phyloP scores from a whole-genome alignment of 2,888 invertebrate genomes.

The Eulithis testata region DNA sequence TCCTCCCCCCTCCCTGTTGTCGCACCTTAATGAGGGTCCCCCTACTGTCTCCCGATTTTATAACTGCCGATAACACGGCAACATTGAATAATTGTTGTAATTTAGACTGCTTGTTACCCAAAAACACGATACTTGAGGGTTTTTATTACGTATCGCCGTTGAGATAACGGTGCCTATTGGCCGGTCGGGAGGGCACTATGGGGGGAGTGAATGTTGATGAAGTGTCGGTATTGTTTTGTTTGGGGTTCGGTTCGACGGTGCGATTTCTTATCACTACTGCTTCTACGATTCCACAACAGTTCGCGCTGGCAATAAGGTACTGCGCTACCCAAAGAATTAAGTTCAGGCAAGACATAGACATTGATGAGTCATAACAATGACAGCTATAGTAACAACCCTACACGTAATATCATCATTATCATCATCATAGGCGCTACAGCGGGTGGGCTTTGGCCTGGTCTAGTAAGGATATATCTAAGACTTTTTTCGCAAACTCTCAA shows the following conservation, averaged over 20 bases:
- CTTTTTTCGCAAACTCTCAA: too few relatives aligned
- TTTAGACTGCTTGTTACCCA: slow-evolving; percentile 77
- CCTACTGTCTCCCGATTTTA: slow-evolving; percentile 70
- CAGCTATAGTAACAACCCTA: slow-evolving; percentile 12
- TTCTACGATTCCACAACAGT: neutral
- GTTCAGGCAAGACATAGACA: too few relatives aligned
- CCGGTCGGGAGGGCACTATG: slow-evolving; percentile 25
- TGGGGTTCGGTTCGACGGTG: slow-evolving; percentile 25
- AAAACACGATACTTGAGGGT: slow-evolving; percentile 69
- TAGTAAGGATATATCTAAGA: too few relatives aligned
- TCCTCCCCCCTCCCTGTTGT: slow-evolving; percentile 38
- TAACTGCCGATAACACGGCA: slow-evolving; percentile 78
- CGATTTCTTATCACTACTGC: slow-evolving; percentile 32
- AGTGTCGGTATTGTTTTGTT: slow-evolving; percentile 39
- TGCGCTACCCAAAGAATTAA: neutral
- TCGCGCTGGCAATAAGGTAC: neutral
- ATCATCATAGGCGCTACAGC: too few relatives aligned
- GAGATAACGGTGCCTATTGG: slow-evolving; percentile 56
- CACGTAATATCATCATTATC: slow-evolving; percentile 39
- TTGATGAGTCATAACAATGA: neutral
- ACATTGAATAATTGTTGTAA: slow-evolving; percentile 83
- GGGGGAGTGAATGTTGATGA: slow-evolving; percentile 41
- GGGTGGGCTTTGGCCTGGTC: too few relatives aligned
- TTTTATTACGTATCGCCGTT: slow-evolving; percentile 70
- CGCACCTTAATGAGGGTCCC: slow-evolving; percentile 70